Evolutionary conservation across 2,888 invertebrate genomes (phyloP).

Genomic region (Pyrrhia umbra): DNA sequence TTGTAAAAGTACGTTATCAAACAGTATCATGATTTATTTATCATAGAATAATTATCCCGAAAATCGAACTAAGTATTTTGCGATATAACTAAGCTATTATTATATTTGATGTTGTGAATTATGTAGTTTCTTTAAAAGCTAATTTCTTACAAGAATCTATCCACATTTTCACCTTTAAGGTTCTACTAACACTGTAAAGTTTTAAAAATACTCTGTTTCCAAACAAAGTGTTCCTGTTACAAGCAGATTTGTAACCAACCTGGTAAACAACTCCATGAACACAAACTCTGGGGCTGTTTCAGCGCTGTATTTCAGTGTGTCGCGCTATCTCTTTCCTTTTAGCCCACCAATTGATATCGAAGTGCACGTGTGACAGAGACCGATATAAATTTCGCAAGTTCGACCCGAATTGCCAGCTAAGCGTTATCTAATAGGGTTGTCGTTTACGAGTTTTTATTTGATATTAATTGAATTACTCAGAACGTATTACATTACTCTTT

Average conservation of each 20-base stretch:
- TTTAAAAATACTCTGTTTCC: conserved; percentile 20
- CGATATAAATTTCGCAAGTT: conserved; percentile 76
- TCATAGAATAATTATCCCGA: too few relatives aligned
- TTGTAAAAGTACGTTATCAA: too few relatives aligned
- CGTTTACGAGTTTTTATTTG: conserved; percentile 27
- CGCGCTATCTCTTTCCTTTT: conserved; percentile 70
- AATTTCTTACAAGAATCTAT: too few relatives aligned
- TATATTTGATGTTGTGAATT: too few relatives aligned
- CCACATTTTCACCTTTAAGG: too few relatives aligned
- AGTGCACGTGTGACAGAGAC: conserved; percentile 75
- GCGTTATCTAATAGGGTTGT: conserved; percentile 75
- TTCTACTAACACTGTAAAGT: not conserved
- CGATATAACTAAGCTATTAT: too few relatives aligned
- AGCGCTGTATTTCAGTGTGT: conserved; percentile 64
- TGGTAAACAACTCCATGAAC: conserved; percentile 44
- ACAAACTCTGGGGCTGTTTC: conserved; percentile 48
- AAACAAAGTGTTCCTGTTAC: conserved; percentile 26
- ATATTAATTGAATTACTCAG: conserved; percentile 16
- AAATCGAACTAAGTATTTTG: too few relatives aligned
- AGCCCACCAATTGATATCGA: conserved; percentile 74
- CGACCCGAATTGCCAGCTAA: conserved; percentile 67
- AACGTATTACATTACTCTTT: not conserved
- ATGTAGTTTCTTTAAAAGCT: too few relatives aligned
- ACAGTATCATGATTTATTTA: too few relatives aligned
- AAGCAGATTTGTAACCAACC: conserved; percentile 47